Base-by-base conservation (phyloP, 2,797 vertebrate genomes). In the Nothura maculosa region DNA sequence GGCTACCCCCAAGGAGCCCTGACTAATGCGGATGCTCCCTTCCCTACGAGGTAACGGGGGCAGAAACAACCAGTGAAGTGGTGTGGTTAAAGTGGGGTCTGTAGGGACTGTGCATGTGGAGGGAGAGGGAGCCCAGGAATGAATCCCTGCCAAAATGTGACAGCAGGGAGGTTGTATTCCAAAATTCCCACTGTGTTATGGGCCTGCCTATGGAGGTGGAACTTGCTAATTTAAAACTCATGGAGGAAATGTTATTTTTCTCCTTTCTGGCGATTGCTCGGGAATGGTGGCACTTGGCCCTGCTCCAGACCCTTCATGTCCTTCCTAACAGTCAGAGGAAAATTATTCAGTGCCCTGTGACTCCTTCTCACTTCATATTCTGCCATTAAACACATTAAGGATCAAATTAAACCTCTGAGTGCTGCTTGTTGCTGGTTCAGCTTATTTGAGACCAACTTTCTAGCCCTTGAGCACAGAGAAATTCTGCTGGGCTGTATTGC, bases 341-440 rank as follows among this genome's bases (percentile, higher is more conserved):
- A 43, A 27, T 47, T 57, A 3, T 21, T 68, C 5, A 36, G 27
- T 15, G n/a, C 32, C n/a, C 5, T 1, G 0, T 47, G n/a, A 1
- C 28, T 43, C 57, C 54, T 42, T 42, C 15, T 28, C 6, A 40
- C 27, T 43, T 81, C 12, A 5, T 66, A 7, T 76, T 81, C 40
- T 34, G 7, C 43, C 84, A 14, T 32, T 89, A 61, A 90, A 69
- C 48, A 3, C 36, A 66, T 64, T 66, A 83, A 79, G 27, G 40
- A 30, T 10, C 54, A 36, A 43, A 67, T 61, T 66, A 60, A 77
- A 38, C 18, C 12, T 57, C 9, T 27, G 47, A 61, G 12, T 36
- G 7, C 43, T 43, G 17, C 42, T 48, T 48, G 47, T 48, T 48
- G 47, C 14, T 48, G 24, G 24, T 13, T 48, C 47, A 48, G 25